Percentiles rank a stretch among this genome's conserved stretches.
phyloP scores from a whole-genome alignment of 2,797 vertebrate species.

The Falco concolor region DNA sequence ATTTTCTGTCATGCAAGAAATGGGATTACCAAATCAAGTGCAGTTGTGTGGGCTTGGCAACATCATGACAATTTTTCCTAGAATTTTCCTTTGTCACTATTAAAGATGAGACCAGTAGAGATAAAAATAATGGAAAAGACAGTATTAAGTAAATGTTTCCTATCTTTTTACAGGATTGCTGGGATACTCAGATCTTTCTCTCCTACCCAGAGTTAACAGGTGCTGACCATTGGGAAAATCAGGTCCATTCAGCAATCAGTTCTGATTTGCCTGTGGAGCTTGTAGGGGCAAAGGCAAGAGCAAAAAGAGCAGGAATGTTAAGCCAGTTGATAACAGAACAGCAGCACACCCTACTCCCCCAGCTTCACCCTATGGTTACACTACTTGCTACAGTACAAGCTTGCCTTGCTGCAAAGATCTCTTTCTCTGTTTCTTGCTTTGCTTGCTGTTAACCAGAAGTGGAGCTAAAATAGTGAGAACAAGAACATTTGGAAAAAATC shows the following conservation, averaged over 20 bases:
- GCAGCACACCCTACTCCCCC: neutral
- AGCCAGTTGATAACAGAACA: neutral
- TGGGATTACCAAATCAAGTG: slow-evolving; percentile 9
- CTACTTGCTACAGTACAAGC: neutral
- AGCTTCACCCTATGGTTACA: neutral
- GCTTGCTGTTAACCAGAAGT: neutral
- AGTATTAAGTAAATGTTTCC: neutral
- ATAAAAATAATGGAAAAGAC: neutral
- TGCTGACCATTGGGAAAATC: neutral
- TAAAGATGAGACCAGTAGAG: neutral
- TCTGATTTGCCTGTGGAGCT: neutral
- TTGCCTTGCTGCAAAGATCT: neutral
- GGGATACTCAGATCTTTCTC: neutral
- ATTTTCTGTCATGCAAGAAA: slow-evolving; percentile 5
- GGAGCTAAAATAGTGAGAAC: neutral
- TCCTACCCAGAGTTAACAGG: neutral
- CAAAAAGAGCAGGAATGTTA: neutral
- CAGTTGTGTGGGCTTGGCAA: neutral
- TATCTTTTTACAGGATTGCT: neutral
- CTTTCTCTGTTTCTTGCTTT: neutral
- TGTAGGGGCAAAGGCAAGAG: neutral
- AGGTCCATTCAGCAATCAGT: neutral
- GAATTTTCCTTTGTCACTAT: neutral
- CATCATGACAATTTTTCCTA: neutral
- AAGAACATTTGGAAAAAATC: neutral